Conservation (phyloP, 2,113 vertebrate genomes). For the Larimichthys polyactis region DNA sequence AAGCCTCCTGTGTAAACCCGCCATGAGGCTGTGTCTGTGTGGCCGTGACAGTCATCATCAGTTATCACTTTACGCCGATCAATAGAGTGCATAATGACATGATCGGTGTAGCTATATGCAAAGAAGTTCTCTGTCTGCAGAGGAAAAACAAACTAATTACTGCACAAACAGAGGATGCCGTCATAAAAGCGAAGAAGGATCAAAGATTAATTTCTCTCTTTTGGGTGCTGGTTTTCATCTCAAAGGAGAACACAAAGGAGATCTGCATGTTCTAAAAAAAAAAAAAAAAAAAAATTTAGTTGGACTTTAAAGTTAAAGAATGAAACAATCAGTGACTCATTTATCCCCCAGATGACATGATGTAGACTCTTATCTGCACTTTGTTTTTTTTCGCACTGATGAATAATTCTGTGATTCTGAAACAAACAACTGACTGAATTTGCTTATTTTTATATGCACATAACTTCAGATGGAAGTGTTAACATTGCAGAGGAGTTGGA, state of each 20-base stretch:
- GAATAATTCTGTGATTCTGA: conserved; percentile 40
- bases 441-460: background rate
- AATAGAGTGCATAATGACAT: background rate
- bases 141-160: background rate
- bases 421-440: conserved; percentile 35
- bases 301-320: conserved; percentile 17
- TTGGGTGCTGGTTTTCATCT: background rate
- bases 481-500: conserved; percentile 11
- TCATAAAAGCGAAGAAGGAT: background rate
- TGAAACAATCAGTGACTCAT: conserved; percentile 26
- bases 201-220: background rate
- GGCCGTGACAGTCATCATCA: background rate
- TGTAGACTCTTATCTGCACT: background rate
- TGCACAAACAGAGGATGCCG: background rate
- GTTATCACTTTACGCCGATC: background rate
- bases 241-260: background rate
- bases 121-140: background rate
- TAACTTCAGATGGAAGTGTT: conserved; percentile 14
- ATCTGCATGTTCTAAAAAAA: conserved; percentile 6
- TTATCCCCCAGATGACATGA: conserved; percentile 30
- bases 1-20: background rate
- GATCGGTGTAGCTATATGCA: background rate
- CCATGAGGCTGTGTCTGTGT: background rate
- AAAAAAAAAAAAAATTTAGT: background rate
- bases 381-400: conserved; percentile 28